Conservation (phyloP, 2,888 invertebrate species). For the Philereme vetulata region DNA sequence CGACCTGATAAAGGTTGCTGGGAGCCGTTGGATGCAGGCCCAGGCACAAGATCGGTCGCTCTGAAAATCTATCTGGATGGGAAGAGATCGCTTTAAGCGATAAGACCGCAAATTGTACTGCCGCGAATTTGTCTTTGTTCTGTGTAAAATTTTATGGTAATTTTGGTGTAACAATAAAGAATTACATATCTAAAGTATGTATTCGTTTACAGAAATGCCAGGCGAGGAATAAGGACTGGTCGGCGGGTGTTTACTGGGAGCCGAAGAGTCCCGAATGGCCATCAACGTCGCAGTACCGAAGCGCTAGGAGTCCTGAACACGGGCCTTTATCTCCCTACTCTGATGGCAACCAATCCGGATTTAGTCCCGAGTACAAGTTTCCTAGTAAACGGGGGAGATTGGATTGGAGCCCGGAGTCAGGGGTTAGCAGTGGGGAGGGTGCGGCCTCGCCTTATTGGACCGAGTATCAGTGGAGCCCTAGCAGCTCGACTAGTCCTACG, state of each 20-base stretch:
- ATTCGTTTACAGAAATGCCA: slow-evolving; percentile 57
- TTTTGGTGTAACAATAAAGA: no score
- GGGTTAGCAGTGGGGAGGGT: slow-evolving; percentile 64
- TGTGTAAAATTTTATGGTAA: no score
- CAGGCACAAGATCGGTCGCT: no score
- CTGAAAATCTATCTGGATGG: no score
- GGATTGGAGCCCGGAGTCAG: slow-evolving; percentile 78
- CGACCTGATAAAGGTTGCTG: no score
- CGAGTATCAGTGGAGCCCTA: slow-evolving; percentile 82
- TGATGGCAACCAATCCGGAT: slow-evolving; percentile 68
- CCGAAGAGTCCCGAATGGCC: slow-evolving; percentile 74
- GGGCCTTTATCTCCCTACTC: slow-evolving; percentile 66
- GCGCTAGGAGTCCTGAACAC: slow-evolving; percentile 62
- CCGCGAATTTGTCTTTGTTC: no score
- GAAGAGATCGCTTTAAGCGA: no score
- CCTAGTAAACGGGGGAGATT: slow-evolving; percentile 55
- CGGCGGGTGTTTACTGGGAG: slow-evolving; percentile 74
- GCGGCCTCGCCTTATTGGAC: slow-evolving; percentile 66
- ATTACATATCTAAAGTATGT: no score
- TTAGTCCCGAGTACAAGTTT: slow-evolving; percentile 62
- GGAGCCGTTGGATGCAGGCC: no score
- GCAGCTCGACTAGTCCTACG: slow-evolving; percentile 76
- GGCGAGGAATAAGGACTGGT: slow-evolving; percentile 71
- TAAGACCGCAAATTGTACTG: no score
- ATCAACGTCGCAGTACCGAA: slow-evolving; percentile 51